Evolutionary conservation across 2,113 vertebrate genomes (phyloP).

Genomic region (Perognathus longimembris): DNA sequence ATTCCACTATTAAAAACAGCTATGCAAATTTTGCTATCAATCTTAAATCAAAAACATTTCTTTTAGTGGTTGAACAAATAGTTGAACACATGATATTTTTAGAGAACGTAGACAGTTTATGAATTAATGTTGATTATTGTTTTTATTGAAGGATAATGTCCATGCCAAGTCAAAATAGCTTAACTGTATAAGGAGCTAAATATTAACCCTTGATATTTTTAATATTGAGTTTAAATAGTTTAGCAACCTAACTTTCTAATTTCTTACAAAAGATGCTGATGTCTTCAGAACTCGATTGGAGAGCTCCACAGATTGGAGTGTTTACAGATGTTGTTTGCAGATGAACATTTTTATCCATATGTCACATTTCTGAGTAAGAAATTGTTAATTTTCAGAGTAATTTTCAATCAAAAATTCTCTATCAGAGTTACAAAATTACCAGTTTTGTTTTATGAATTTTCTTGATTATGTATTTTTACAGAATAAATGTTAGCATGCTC

Average conservation of each 20-base stretch:
- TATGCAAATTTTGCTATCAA: not conserved
- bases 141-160: not conserved
- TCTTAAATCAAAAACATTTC: not conserved
- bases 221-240: conserved; percentile 22
- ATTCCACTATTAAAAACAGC: not conserved
- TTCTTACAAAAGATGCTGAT: conserved; percentile 65
- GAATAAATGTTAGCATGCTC: conserved; percentile 41
- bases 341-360: conserved; percentile 71
- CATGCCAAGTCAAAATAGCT: not conserved
- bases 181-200: not conserved
- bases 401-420: conserved; percentile 61
- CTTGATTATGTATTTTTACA: conserved; percentile 62
- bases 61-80: conserved; percentile 4
- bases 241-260: conserved; percentile 51
- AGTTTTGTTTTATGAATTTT: conserved; percentile 58
- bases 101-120: conserved; percentile 15
- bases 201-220: conserved; percentile 41
- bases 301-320: conserved; percentile 37
- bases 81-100: not conserved
- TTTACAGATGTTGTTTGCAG: conserved; percentile 29
- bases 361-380: conserved; percentile 41
- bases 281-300: conserved; percentile 57
- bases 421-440: conserved; percentile 50
- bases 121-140: conserved; percentile 23
- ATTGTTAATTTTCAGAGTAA: conserved; percentile 51